Evolutionary conservation across 2,888 invertebrate species (phyloP).

Genomic region (Dasypolia templi): DNA sequence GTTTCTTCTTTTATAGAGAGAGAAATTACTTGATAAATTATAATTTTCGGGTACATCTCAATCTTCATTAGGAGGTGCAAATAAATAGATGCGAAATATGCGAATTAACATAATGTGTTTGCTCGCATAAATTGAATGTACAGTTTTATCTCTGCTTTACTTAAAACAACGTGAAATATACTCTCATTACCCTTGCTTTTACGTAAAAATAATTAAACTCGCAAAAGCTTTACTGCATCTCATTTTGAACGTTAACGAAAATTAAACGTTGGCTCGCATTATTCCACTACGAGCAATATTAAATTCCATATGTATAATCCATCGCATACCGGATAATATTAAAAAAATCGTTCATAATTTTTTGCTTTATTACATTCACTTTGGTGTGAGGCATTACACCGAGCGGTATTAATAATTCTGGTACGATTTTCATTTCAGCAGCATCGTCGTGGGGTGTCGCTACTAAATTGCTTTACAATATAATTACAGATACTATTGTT

Average conservation of each 20-base stretch:
- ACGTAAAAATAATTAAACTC: slow-evolving; percentile 56
- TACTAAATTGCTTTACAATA: slow-evolving; percentile 87
- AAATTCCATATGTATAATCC: slow-evolving; percentile 63
- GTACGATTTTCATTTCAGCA: slow-evolving; percentile 80
- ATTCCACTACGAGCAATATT: slow-evolving; percentile 53
- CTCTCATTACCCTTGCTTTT: slow-evolving; percentile 37
- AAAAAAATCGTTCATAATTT: slow-evolving; percentile 76
- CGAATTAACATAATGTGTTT: slow-evolving; percentile 1
- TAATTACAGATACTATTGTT: slow-evolving; percentile 85
- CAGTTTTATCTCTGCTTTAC: slow-evolving; percentile 15
- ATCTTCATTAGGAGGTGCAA: neutral
- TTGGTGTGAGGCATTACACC: slow-evolving; percentile 71
- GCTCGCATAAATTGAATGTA: slow-evolving; percentile 2
- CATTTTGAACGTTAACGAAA: slow-evolving; percentile 48
- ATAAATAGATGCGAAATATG: neutral
- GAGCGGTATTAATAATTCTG: slow-evolving; percentile 78
- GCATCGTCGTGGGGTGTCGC: slow-evolving; percentile 67
- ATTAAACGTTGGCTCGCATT: slow-evolving; percentile 49
- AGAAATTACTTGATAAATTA: neutral
- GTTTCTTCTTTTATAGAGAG: no score
- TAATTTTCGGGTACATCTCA: neutral
- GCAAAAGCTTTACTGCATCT: slow-evolving; percentile 43
- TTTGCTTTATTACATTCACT: slow-evolving; percentile 76
- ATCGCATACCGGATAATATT: slow-evolving; percentile 65
- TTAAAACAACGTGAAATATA: slow-evolving; percentile 36